Evolutionary conservation across 2,113 vertebrate genomes (phyloP).

Genomic region (Rhinogobius similis): DNA sequence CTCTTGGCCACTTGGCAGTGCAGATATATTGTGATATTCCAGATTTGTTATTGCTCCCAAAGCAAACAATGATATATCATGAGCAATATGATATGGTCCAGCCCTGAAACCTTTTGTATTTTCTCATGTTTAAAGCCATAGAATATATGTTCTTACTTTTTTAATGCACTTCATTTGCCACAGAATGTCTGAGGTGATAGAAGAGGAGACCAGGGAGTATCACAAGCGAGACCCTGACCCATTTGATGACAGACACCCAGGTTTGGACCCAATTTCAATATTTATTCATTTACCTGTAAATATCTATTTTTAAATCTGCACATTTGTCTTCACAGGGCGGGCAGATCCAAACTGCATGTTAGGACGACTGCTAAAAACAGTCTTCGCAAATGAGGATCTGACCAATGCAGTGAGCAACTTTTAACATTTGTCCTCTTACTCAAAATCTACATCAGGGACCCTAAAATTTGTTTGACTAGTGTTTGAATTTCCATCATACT

Average conservation of each 20-base stretch:
- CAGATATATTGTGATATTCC: too few relatives aligned
- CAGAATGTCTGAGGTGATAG: conserved; percentile 94
- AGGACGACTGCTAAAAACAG: conserved; percentile 91
- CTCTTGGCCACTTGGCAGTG: too few relatives aligned
- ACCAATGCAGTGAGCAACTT: conserved; percentile 88
- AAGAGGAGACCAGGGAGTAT: conserved; percentile 90
- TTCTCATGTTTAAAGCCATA: too few relatives aligned
- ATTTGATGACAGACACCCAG: conserved; percentile 96
- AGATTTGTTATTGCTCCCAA: too few relatives aligned
- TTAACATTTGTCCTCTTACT: not conserved
- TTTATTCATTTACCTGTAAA: not conserved
- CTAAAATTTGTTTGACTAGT: too few relatives aligned
- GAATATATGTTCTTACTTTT: too few relatives aligned
- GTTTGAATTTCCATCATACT: not conserved
- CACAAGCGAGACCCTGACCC: conserved; percentile 94
- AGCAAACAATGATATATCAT: too few relatives aligned
- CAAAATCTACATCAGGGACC: too few relatives aligned
- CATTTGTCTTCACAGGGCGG: conserved; percentile 75
- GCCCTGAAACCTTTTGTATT: too few relatives aligned
- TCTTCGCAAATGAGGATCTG: conserved; percentile 95
- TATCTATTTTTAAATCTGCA: not conserved
- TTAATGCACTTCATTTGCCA: not conserved
- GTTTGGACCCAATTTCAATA: conserved; percentile 55
- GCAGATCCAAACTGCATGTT: conserved; percentile 94
- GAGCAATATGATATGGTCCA: too few relatives aligned